A percentile compares a stretch with the other conserved stretches of the same genome.
Conservation (phyloP, 2,888 invertebrate genomes). For the Caenorhabditis sp. region DNA sequence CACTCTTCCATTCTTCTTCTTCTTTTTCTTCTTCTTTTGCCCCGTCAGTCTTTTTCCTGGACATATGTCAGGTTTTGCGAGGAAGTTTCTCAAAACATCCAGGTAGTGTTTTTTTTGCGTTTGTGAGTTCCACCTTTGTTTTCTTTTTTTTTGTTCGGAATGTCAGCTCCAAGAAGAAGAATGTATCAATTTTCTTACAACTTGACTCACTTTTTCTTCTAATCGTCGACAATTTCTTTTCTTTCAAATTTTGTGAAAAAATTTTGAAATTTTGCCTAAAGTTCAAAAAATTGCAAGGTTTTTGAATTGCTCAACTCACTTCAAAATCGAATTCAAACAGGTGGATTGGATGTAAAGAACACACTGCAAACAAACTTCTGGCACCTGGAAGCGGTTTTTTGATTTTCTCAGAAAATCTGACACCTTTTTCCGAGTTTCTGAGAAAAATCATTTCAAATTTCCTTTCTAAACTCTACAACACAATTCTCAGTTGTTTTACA, state of each 20-base stretch:
- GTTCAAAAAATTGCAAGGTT: too few species aligned
- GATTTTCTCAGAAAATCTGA: conserved; percentile 4
- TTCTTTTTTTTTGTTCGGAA: conserved; percentile 5
- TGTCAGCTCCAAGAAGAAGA: background rate
- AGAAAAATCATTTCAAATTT: too few species aligned
- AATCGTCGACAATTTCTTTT: background rate
- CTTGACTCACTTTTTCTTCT: conserved; percentile 3
- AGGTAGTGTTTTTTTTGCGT: conserved; percentile 21
- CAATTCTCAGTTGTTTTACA: too few species aligned
- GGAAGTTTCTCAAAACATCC: conserved; percentile 40
- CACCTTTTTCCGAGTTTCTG: too few species aligned
- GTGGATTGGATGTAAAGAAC: too few species aligned
- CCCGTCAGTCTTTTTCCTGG: conserved; percentile 28
- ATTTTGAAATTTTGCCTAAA: background rate
- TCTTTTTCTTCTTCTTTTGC: conserved; percentile 2
- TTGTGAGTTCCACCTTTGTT: conserved; percentile 7
- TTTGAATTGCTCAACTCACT: too few species aligned
- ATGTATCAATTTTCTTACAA: conserved; percentile 9
- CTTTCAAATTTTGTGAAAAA: background rate
- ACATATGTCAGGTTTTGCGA: conserved; percentile 46
- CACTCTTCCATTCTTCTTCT: conserved; percentile 15
- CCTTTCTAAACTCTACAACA: background rate
- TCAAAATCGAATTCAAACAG: conserved; percentile 5
- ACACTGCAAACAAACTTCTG: conserved; percentile 25
- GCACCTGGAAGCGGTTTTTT: conserved; percentile 7